Evolutionary conservation across 92 coral and sea anemone genomes (phyloP).

Genomic region (Virgularia gustaviana): DNA sequence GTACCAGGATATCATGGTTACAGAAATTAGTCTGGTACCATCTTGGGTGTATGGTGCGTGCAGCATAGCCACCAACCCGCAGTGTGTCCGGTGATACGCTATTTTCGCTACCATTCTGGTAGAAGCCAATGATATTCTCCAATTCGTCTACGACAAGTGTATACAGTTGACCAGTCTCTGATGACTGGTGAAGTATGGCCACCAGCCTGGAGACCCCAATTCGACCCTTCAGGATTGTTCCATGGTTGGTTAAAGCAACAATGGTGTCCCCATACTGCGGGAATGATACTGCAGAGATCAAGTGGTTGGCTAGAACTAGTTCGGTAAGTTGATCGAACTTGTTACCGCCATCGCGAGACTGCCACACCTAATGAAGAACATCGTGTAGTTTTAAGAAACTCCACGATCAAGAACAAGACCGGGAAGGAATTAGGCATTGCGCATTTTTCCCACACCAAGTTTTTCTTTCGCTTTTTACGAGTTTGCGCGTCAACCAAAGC

Average conservation of each 20-base stretch:
- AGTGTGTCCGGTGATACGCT: neutral
- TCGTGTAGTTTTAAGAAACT: neutral
- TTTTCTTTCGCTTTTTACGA: too few relatives aligned
- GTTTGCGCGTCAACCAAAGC: neutral
- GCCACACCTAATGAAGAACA: slow-evolving; percentile 69
- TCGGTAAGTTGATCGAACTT: slow-evolving; percentile 69
- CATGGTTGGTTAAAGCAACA: slow-evolving; percentile 62
- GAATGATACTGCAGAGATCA: slow-evolving; percentile 58
- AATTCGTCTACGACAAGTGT: slow-evolving; percentile 21
- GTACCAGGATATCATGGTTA: slow-evolving; percentile 16
- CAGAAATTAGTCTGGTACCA: slow-evolving; percentile 24
- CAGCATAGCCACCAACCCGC: slow-evolving; percentile 18
- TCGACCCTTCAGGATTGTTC: slow-evolving; percentile 67
- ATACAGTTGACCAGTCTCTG: neutral
- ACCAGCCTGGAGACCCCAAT: slow-evolving; percentile 45
- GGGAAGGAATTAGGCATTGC: too few relatives aligned
- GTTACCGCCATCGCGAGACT: slow-evolving; percentile 89
- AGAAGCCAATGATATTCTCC: slow-evolving; percentile 8
- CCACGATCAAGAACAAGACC: too few relatives aligned
- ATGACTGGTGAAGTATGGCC: slow-evolving; percentile 18
- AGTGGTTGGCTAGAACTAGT: slow-evolving; percentile 51
- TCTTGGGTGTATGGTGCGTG: neutral
- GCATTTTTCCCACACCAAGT: too few relatives aligned
- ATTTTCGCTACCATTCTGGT: neutral
- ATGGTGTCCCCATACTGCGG: slow-evolving; percentile 65